A percentile compares a stretch with the other conserved stretches of the same genome.
These are phyloP conservation scores for Margaritifera margaritifera DNA, from an alignment of 2,888 invertebrate species.

Conservation along the genomic window DNA sequence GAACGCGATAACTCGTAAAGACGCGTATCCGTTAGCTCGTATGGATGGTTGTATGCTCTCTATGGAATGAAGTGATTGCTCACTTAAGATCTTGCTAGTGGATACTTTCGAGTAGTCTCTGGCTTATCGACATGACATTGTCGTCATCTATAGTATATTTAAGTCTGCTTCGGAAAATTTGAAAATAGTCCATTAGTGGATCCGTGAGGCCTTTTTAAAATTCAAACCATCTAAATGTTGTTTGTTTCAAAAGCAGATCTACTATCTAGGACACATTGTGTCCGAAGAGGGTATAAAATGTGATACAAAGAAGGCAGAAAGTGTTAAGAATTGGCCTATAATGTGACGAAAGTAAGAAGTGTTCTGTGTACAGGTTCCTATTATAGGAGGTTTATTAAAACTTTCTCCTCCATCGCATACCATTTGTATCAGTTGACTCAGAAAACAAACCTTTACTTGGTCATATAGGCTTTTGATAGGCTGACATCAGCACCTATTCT, in stretches of 20 bases:
- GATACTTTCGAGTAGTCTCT: no score
- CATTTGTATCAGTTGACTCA: not conserved
- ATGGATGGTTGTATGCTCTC: no score
- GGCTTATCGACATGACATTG: no score
- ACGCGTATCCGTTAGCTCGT: no score
- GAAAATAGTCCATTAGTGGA: not conserved
- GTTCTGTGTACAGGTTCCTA: slow-evolving; percentile 1
- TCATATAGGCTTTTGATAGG: no score
- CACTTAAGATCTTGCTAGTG: no score
- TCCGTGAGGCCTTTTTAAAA: slow-evolving; percentile 4
- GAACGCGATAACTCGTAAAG: no score
- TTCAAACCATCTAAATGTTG: slow-evolving; percentile 5
- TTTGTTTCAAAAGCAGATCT: slow-evolving; percentile 4
- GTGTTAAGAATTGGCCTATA: slow-evolving; percentile 5
- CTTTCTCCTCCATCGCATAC: not conserved
- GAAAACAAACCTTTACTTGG: no score
- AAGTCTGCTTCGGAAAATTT: no score
- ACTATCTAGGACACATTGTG: slow-evolving; percentile 10
- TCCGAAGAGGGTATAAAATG: slow-evolving; percentile 3
- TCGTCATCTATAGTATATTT: no score
- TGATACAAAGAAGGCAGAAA: slow-evolving; percentile 1
- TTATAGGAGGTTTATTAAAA: not conserved
- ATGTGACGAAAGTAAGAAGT: not conserved
- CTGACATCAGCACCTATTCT: no score
- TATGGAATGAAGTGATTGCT: no score